phyloP scores from a whole-genome alignment of 2,888 invertebrate species.

The Vanessa cardui region DNA sequence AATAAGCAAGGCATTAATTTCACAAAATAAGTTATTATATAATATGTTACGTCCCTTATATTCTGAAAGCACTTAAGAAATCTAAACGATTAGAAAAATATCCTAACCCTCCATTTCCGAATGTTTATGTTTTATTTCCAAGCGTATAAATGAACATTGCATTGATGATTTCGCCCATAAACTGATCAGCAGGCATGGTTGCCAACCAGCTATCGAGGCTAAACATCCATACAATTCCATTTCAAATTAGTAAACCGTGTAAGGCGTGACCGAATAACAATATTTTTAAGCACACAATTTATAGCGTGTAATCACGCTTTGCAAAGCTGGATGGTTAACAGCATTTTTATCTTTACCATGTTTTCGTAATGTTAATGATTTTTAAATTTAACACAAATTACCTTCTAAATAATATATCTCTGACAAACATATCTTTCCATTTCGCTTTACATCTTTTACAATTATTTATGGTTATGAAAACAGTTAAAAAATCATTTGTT shows the following conservation, averaged over 20 bases:
- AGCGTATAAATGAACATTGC: constrained; percentile 65
- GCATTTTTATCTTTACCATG: constrained; percentile 47
- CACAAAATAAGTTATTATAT: constrained; percentile 67
- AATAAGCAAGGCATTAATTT: constrained; percentile 79
- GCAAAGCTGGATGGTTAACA: constrained; percentile 77
- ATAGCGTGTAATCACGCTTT: constrained; percentile 77
- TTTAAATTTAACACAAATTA: constrained; percentile 18
- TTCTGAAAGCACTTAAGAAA: constrained; percentile 70
- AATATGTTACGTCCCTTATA: constrained; percentile 66
- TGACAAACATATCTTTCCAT: neutral
- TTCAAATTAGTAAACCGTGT: constrained; percentile 74
- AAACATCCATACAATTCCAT: constrained; percentile 62
- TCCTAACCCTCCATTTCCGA: constrained; percentile 59
- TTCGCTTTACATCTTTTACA: neutral
- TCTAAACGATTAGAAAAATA: constrained; percentile 58
- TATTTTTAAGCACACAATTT: constrained; percentile 64
- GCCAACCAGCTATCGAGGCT: constrained; percentile 60
- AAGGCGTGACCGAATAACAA: constrained; percentile 68
- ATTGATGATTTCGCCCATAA: constrained; percentile 49
- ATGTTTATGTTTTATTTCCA: constrained; percentile 63
- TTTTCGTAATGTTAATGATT: constrained; percentile 32
- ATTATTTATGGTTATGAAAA: constrained; percentile 18
- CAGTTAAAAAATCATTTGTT: constrained; percentile 6
- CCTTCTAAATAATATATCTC: constrained; percentile 20
- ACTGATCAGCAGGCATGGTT: constrained; percentile 76